Percentiles rank a stretch among this genome's conserved stretches.
Conservation (phyloP, 2,113 vertebrate species). For the Hemibagrus wyckioides region DNA sequence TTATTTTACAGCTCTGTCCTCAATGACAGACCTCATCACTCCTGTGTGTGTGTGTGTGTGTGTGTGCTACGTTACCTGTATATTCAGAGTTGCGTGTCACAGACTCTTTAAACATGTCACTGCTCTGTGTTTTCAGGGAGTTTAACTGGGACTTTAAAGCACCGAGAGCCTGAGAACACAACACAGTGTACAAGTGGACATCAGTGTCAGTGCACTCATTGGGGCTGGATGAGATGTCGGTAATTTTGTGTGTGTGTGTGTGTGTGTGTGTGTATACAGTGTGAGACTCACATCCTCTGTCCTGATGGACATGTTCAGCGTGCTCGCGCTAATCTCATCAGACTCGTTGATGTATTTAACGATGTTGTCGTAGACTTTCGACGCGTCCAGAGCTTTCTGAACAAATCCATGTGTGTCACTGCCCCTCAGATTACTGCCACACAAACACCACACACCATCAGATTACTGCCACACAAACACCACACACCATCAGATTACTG, state of each 20-base stretch:
- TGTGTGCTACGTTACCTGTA: constrained; percentile 56
- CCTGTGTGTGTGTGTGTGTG: background rate
- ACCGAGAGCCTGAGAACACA: constrained; percentile 73
- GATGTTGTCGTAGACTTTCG: constrained; percentile 92
- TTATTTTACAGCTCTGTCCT: background rate
- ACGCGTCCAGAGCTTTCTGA: constrained; percentile 89
- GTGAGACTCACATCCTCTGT: constrained; percentile 81
- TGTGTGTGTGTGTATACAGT: background rate
- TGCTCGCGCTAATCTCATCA: constrained; percentile 76
- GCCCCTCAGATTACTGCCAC: constrained; percentile 75
- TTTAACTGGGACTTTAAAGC: constrained; percentile 81
- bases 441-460: background rate
- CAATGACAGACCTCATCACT: background rate
- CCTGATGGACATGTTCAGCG: constrained; percentile 79
- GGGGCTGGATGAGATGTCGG: background rate
- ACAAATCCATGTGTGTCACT: constrained; percentile 90
- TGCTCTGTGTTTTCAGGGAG: constrained; percentile 79
- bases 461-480: background rate
- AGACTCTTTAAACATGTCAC: constrained; percentile 78
- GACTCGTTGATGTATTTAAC: constrained; percentile 81
- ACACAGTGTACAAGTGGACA: background rate
- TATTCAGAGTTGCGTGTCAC: constrained; percentile 75
- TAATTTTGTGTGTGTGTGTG: background rate
- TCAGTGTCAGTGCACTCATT: background rate
- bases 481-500: constrained; percentile 61